phyloP scores from a whole-genome alignment of 1,140 invertebrate species.

The Magallana angulata region DNA sequence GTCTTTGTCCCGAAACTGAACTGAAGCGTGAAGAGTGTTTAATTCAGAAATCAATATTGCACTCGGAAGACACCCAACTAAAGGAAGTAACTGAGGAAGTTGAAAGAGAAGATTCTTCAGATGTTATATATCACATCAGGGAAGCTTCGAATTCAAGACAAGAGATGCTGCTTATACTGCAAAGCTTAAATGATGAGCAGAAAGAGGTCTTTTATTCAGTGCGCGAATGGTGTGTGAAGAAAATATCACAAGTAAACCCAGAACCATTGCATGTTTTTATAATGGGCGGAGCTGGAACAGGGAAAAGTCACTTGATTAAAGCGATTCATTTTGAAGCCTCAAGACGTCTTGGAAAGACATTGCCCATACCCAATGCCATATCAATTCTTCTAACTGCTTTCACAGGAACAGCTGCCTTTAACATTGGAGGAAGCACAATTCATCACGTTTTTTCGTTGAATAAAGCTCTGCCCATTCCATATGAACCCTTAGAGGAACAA shows the following conservation, averaged over 20 bases:
- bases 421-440: too few species aligned
- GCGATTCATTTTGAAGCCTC: constrained; percentile 47
- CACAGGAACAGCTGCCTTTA: too few species aligned
- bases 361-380: too few species aligned
- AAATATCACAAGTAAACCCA: constrained; percentile 5
- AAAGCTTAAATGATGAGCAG: background rate
- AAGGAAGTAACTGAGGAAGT: background rate
- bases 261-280: constrained; percentile 49
- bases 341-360: too few species aligned
- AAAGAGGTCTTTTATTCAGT: constrained; percentile 44
- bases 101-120: background rate
- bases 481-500: too few species aligned
- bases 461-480: too few species aligned
- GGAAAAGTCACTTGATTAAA: constrained; percentile 56
- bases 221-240: constrained; percentile 50
- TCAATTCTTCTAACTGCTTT: too few species aligned
- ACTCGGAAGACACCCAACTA: background rate
- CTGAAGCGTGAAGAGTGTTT: background rate
- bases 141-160: background rate
- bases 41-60: background rate
- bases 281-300: constrained; percentile 54
- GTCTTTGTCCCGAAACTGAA: constrained; percentile 26
- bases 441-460: too few species aligned
- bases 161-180: too few species aligned
- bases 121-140: background rate